Conservation (phyloP, 1,140 invertebrate genomes). For the Manduca sexta region DNA sequence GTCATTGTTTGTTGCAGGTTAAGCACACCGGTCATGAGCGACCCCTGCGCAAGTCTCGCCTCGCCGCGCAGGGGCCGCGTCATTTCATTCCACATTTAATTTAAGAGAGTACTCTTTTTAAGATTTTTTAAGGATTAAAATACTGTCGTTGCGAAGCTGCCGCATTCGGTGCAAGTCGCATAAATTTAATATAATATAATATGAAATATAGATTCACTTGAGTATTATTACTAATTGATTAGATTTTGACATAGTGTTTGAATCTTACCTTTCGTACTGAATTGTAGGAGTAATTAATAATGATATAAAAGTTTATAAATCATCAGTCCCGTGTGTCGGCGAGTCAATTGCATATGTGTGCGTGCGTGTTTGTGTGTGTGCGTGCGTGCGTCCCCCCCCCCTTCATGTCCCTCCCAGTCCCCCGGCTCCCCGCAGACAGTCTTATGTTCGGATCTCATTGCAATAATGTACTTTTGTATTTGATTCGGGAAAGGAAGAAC, state of each 20-base stretch:
- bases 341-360: conserved; percentile 19
- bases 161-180: conserved; percentile 37
- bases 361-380: conserved; percentile 16
- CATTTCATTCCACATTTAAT: conserved; percentile 70
- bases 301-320: conserved; percentile 48
- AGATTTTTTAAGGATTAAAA: conserved; percentile 59
- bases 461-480: conserved; percentile 60
- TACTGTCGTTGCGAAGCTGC: conserved; percentile 45
- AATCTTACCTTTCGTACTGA: conserved; percentile 54
- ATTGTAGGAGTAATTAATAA: conserved; percentile 42
- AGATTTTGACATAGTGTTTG: conserved; percentile 56
- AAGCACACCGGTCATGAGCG: conserved; percentile 63
- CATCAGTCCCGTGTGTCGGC: conserved; percentile 22
- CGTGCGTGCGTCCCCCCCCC: conserved; percentile 19
- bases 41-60: conserved; percentile 39
- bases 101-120: conserved; percentile 65
- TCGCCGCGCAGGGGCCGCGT: conserved; percentile 51
- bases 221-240: conserved; percentile 67
- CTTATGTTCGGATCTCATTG: conserved; percentile 60
- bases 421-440: conserved; percentile 15
- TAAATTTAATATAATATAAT: conserved; percentile 69
- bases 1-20: conserved; percentile 59
- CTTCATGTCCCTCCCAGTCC: background rate
- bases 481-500: conserved; percentile 53
- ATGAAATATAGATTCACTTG: conserved; percentile 68